Percentiles rank a stretch among this genome's conserved stretches.
phyloP scores from a whole-genome alignment of 2,797 vertebrate genomes.

The Bradypus variegatus region DNA sequence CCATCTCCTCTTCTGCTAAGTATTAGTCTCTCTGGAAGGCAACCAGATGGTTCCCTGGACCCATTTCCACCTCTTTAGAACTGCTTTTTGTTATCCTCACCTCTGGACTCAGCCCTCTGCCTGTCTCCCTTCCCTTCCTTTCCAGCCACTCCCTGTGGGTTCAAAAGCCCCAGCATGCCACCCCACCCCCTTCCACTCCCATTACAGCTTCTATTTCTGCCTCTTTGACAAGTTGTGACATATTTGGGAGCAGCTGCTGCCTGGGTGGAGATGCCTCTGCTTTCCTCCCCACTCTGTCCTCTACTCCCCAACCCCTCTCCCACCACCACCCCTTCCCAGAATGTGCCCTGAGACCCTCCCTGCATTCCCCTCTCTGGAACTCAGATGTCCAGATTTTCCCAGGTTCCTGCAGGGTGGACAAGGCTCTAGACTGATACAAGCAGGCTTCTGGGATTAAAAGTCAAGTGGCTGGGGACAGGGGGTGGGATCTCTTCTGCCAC shows the following conservation, averaged over 20 bases:
- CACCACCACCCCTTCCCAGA: slow-evolving; percentile 52
- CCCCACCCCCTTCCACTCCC: slow-evolving; percentile 54
- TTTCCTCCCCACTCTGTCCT: slow-evolving; percentile 57
- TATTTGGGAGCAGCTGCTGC: slow-evolving; percentile 91
- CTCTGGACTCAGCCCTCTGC: background rate
- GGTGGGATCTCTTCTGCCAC: background rate
- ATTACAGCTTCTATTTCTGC: slow-evolving; percentile 72
- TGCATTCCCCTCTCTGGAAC: slow-evolving; percentile 36
- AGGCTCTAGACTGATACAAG: background rate
- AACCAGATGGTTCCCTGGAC: background rate
- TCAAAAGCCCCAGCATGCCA: background rate
- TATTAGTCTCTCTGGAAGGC: background rate
- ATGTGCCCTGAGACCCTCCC: slow-evolving; percentile 62
- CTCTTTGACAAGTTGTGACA: slow-evolving; percentile 84
- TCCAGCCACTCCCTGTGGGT: background rate
- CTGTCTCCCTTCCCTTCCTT: background rate
- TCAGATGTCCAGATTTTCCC: slow-evolving; percentile 58
- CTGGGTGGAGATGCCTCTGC: slow-evolving; percentile 71
- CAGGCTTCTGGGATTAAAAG: background rate
- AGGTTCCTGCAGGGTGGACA: slow-evolving; percentile 4
- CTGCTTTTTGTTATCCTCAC: background rate
- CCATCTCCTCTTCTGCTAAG: background rate
- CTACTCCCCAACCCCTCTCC: slow-evolving; percentile 48
- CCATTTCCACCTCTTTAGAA: background rate
- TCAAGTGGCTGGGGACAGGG: background rate